Conservation (phyloP, 2,113 vertebrate species). For the Aspiorhynchus laticeps region DNA sequence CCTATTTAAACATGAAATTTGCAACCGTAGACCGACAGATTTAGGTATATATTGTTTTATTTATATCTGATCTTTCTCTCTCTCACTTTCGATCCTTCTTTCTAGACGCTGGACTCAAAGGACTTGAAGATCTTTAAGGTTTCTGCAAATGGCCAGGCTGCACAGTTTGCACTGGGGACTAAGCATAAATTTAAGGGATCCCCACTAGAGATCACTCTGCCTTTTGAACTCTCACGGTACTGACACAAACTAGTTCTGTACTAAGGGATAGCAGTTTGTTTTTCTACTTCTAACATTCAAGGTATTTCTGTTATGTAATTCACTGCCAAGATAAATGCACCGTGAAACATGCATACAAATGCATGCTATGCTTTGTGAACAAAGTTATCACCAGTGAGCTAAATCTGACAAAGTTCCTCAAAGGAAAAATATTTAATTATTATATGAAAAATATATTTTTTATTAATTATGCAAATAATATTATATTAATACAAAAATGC, state of each 20-base stretch:
- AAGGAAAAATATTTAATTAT: neutral
- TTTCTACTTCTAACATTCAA: neutral
- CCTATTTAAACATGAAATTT: neutral
- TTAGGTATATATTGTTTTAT: neutral
- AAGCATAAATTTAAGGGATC: conserved; percentile 89
- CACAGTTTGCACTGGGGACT: conserved; percentile 81
- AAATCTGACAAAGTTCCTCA: neutral
- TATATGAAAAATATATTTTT: neutral
- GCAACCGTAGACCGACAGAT: neutral
- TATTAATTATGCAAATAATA: neutral
- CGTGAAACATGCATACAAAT: neutral
- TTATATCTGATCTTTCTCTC: neutral
- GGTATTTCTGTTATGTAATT: neutral
- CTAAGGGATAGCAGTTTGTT: neutral
- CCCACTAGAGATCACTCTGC: conserved; percentile 84
- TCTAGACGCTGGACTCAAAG: conserved; percentile 88
- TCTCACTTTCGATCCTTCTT: conserved; percentile 27
- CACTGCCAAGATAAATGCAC: neutral
- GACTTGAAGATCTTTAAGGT: conserved; percentile 84
- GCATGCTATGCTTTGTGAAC: neutral
- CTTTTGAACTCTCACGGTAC: conserved; percentile 89
- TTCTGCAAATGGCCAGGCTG: conserved; percentile 82
- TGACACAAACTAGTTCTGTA: neutral
- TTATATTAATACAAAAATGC: neutral
- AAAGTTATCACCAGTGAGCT: neutral